Conservation (phyloP, 2,113 vertebrate genomes). For the human region DNA sequence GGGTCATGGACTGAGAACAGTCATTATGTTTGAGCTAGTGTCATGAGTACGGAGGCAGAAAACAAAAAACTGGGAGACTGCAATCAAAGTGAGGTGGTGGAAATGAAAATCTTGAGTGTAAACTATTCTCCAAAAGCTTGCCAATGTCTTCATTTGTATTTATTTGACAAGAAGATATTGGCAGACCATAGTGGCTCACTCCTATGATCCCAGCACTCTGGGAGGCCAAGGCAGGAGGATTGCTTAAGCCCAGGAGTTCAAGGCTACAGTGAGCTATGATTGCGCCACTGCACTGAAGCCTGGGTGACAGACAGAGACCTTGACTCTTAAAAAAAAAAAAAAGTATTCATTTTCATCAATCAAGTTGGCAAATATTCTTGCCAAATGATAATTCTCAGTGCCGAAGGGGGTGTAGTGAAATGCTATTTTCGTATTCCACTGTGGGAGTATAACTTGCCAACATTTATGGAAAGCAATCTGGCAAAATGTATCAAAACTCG, state of each 20-base stretch:
- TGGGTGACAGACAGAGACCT: too few relatives aligned
- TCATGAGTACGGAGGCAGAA: not conserved
- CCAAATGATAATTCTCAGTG: slow-evolving; percentile 31
- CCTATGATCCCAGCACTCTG: too few relatives aligned
- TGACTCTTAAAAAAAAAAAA: too few relatives aligned
- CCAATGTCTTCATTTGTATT: not conserved
- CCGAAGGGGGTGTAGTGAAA: not conserved
- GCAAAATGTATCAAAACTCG: slow-evolving; percentile 5
- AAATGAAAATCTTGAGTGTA: not conserved
- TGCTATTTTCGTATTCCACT: not conserved
- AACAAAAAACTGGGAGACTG: not conserved
- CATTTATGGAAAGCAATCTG: slow-evolving; percentile 21
- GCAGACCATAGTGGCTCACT: too few relatives aligned
- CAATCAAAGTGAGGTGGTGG: not conserved
- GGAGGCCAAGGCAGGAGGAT: too few relatives aligned
- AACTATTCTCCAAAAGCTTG: not conserved
- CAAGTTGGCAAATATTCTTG: slow-evolving; percentile 15
- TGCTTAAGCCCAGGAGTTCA: too few relatives aligned
- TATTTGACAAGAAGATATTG: slow-evolving; percentile 6
- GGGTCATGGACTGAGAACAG: not conserved
- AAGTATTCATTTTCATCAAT: not conserved
- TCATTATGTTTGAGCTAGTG: not conserved
- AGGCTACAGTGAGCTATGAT: too few relatives aligned
- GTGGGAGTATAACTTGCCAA: not conserved
- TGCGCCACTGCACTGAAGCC: too few relatives aligned